Conservation (phyloP, 2,797 vertebrate species). For the Syndactyla subalaris region DNA sequence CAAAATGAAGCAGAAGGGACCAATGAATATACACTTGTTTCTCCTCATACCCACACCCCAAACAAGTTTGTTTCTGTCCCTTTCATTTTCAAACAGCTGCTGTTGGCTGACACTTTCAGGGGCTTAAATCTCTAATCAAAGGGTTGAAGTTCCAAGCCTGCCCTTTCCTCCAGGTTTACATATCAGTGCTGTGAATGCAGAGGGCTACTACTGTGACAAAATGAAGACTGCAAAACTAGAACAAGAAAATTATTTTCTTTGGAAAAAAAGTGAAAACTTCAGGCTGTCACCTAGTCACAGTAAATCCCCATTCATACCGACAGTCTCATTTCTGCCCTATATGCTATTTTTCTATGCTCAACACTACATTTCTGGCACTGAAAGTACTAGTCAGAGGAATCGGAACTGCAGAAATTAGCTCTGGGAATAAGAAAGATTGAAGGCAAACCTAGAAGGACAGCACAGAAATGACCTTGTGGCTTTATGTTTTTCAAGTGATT, state of each 20-base stretch:
- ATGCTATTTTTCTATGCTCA: rapidly evolving
- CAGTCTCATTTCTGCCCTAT: background rate
- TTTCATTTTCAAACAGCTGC: conserved; percentile 23
- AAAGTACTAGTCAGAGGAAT: background rate
- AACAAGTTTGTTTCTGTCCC: background rate
- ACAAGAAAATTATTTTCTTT: background rate
- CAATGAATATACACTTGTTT: conserved; percentile 5
- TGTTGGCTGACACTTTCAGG: background rate
- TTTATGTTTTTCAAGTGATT: background rate
- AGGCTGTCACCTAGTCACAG: background rate
- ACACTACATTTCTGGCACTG: background rate
- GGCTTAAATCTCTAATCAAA: background rate
- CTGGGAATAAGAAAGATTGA: background rate
- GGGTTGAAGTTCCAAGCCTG: background rate
- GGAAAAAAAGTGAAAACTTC: background rate
- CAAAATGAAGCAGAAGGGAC: conserved; percentile 27
- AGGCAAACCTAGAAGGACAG: background rate
- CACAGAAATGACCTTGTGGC: background rate
- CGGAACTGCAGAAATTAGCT: background rate
- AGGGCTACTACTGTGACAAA: background rate
- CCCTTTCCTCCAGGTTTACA: background rate
- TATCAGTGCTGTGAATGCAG: background rate
- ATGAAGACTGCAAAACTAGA: background rate
- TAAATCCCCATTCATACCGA: background rate
- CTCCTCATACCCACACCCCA: background rate